phyloP scores from a whole-genome alignment of 2,797 vertebrate genomes.

The Martes flavigula region DNA sequence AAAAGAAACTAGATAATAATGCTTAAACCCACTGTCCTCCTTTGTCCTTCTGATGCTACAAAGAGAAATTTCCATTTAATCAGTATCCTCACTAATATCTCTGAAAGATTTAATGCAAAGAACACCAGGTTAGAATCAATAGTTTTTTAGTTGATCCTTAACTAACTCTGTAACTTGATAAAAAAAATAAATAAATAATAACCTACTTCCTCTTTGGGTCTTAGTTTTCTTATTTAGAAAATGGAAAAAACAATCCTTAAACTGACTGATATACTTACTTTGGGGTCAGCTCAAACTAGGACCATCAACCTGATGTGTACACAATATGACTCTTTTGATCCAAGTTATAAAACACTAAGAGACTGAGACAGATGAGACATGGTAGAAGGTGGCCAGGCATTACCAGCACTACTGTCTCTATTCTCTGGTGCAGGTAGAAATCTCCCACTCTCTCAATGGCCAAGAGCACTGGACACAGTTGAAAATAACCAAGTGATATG shows the following conservation, averaged over 20 bases:
- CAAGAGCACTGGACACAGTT: background rate
- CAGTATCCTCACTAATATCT: background rate
- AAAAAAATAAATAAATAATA: background rate
- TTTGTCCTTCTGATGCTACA: background rate
- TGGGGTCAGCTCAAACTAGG: background rate
- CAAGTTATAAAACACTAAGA: background rate
- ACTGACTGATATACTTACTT: background rate
- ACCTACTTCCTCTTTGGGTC: background rate
- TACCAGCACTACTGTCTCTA: background rate
- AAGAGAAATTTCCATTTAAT: conserved; percentile 18
- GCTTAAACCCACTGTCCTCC: background rate
- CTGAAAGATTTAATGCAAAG: background rate
- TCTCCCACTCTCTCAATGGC: background rate
- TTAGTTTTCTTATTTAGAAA: conserved; percentile 18
- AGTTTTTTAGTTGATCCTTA: background rate
- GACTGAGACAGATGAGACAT: background rate
- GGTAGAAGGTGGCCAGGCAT: background rate
- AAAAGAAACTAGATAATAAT: background rate
- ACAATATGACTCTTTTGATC: background rate
- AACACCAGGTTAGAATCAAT: background rate
- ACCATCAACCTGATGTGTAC: background rate
- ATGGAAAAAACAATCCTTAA: background rate
- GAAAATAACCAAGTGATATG: background rate
- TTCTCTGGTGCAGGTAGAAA: background rate
- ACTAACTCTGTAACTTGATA: background rate